Conservation (phyloP, 2,888 invertebrate genomes). For the Pristionchus mayeri region DNA sequence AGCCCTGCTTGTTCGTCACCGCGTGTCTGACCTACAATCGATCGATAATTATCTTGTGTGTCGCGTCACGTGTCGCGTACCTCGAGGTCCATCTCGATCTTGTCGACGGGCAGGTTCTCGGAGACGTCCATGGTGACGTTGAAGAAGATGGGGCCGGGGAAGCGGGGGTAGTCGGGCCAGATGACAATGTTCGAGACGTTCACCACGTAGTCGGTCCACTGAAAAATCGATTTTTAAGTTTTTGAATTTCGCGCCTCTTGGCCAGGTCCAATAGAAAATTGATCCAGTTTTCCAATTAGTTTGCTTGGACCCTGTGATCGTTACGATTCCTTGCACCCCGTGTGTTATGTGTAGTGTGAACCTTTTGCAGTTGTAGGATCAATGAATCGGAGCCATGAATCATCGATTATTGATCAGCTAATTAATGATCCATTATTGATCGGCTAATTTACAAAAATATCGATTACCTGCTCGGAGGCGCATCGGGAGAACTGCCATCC, state of each 20-base stretch:
- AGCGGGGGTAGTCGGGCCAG: conserved; percentile 76
- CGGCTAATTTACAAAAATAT: no score
- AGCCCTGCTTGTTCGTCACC: conserved; percentile 73
- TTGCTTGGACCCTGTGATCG: no score
- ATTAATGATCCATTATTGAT: no score
- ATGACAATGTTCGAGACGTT: conserved; percentile 76
- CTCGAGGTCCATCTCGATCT: conserved; percentile 76
- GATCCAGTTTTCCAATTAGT: no score
- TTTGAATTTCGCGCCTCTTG: no score
- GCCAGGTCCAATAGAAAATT: no score
- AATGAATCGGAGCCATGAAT: no score
- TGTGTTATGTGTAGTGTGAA: no score
- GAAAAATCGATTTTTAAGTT: conserved; percentile 49
- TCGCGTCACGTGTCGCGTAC: conserved; percentile 52
- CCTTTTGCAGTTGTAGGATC: no score
- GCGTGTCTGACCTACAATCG: conserved; percentile 70
- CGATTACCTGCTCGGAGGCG: conserved; percentile 72
- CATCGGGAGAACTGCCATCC: conserved; percentile 76
- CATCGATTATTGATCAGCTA: no score
- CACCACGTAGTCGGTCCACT: conserved; percentile 76
- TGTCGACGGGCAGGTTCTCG: conserved; percentile 74
- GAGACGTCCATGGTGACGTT: conserved; percentile 75
- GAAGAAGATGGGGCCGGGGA: conserved; percentile 76
- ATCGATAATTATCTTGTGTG: not conserved
- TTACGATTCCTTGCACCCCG: no score